Base-by-base conservation (phyloP, 1,140 invertebrate species). In the Eueides isabella region DNA sequence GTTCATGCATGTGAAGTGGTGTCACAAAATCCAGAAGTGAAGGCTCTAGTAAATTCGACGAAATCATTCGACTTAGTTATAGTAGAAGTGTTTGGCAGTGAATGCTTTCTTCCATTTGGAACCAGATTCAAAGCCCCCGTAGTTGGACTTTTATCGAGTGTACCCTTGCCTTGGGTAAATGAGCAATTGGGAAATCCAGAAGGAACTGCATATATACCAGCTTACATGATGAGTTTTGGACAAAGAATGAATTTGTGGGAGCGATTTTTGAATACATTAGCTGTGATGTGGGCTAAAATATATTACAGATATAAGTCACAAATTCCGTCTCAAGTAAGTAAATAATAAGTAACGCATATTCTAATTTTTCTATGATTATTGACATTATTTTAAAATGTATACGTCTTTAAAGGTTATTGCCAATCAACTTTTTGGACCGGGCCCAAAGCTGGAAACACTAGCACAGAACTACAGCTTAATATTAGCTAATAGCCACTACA, bases 31-130 rank as follows among this genome's bases (percentile, higher is more conserved):
- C 86, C 88, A 2, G 80, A 85, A 14, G 85, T 94, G 1, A 86
- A 86, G 55, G 82, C 85, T 5, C 71, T 94, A 5, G 71, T 93
- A 2, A 86, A 92, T 71, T 86, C 90, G 5, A 85, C 89, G 2
- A 83, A 93, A 5, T 93, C 93, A 6, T 97, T 95, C 72, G 96
- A 97, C 77, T 48, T 97, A 2, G 84, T 97, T 1, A 89, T 97
- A 14, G 95, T 95, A 0, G 96, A 97, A 85, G 94, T 94, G n/a
- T 97, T 97, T 77, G 95, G 95, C 30, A 95, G 94, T 0, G 95
- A 97, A 72, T 95, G 94, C 79, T 94, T 93, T 68, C 82, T 92
- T 12, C 94, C 94, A 0, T 80, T 96, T 11, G 93, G 95, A 2
- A 88, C 94, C 75, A 87, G 93, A 38, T 94, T 95, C 67, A 93